Percentiles rank a stretch among this genome's conserved stretches.
Conservation (phyloP, 2,113 vertebrate species). For the Hepsetus odoe region DNA sequence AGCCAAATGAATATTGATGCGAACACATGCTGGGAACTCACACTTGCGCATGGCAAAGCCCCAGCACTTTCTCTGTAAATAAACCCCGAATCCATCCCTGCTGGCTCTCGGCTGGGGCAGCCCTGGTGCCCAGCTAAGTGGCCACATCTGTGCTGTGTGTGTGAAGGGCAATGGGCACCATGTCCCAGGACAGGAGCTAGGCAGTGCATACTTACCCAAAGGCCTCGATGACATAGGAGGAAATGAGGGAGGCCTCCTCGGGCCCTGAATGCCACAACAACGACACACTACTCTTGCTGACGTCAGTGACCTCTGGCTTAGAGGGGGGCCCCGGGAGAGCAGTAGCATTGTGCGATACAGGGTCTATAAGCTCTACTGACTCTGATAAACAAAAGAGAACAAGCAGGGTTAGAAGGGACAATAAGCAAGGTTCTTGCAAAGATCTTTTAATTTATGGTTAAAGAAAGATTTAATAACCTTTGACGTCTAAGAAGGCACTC, state of each 20-base stretch:
- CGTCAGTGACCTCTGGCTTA: conserved; percentile 96
- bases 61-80: conserved; percentile 39
- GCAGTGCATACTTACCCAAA: conserved; percentile 85
- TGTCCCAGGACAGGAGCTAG: conserved; percentile 59
- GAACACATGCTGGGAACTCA: conserved; percentile 38
- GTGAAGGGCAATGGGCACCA: conserved; percentile 56
- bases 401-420: not conserved
- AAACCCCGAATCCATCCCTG: conserved; percentile 29
- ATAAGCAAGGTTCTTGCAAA: conserved; percentile 47
- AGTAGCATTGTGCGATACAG: conserved; percentile 86
- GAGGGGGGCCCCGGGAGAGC: conserved; percentile 96
- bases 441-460: conserved; percentile 69
- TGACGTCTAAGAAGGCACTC: conserved; percentile 94
- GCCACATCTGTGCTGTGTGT: conserved; percentile 50
- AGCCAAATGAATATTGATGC: conserved; percentile 24
- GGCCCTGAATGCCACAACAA: conserved; percentile 91
- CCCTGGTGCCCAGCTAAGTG: conserved; percentile 47
- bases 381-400: conserved; percentile 73
- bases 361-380: conserved; percentile 83
- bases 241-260: conserved; percentile 83
- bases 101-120: conserved; percentile 24
- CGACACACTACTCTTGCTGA: conserved; percentile 96
- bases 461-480: conserved; percentile 75
- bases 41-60: conserved; percentile 32
- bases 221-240: conserved; percentile 93